Evolutionary conservation across 2,888 invertebrate genomes (phyloP).

Genomic region (Candidula unifasciata): DNA sequence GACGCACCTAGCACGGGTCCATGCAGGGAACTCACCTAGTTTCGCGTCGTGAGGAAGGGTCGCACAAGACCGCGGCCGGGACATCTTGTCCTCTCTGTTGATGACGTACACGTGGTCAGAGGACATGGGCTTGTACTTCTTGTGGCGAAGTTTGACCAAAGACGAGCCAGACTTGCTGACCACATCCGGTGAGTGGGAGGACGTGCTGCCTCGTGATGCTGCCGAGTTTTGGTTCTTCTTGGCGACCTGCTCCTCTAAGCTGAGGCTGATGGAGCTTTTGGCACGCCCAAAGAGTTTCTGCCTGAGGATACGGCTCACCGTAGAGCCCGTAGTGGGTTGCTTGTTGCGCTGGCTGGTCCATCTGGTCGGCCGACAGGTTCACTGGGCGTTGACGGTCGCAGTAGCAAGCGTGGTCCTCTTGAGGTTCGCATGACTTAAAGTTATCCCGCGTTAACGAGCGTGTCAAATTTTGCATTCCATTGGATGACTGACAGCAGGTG

Average conservation of each 20-base stretch:
- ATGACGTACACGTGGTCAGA: slow-evolving; percentile 54
- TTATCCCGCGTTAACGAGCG: background rate
- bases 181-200: background rate
- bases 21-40: slow-evolving; percentile 56
- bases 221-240: background rate
- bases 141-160: slow-evolving; percentile 51
- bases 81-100: slow-evolving; percentile 53
- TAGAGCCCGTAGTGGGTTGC: slow-evolving; percentile 41
- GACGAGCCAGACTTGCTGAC: background rate
- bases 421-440: background rate
- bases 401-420: slow-evolving; percentile 17
- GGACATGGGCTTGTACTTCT: slow-evolving; percentile 48
- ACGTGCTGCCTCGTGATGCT: background rate
- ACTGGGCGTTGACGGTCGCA: background rate
- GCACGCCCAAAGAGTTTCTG: slow-evolving; percentile 52
- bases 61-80: slow-evolving; percentile 55
- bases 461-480: background rate
- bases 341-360: background rate
- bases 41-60: slow-evolving; percentile 61
- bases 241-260: slow-evolving; percentile 30
- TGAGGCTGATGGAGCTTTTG: slow-evolving; percentile 54
- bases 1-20: background rate
- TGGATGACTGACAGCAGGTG: slow-evolving; percentile 16
- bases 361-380: background rate
- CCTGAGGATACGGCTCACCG: slow-evolving; percentile 51